Evolutionary conservation across 92 coral and sea anemone genomes (phyloP).

Genomic region (Bergia puertoricense): DNA sequence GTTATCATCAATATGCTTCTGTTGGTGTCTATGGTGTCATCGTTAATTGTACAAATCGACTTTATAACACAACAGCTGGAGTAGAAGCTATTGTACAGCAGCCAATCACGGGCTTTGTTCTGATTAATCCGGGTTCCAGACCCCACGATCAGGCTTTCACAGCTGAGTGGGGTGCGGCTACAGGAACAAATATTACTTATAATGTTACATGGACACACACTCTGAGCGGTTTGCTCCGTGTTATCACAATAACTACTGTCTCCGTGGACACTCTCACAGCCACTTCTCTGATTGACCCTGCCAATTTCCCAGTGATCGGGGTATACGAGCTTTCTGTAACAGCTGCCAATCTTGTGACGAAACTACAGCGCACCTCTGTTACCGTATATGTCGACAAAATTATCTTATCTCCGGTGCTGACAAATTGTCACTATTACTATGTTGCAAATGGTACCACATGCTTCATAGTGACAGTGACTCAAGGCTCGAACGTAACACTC

Average conservation of each 20-base stretch:
- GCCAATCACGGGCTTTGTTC: conserved; percentile 54
- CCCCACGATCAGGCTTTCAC: conserved; percentile 48
- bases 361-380: conserved; percentile 44
- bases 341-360: conserved; percentile 79
- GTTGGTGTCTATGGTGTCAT: conserved; percentile 63
- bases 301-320: conserved; percentile 56
- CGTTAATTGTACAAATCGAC: conserved; percentile 79
- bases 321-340: conserved; percentile 64
- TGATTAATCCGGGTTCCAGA: conserved; percentile 55
- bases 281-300: conserved; percentile 37
- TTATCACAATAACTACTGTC: conserved; percentile 18
- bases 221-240: conserved; percentile 18
- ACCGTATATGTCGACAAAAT: conserved; percentile 70
- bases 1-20: conserved; percentile 60
- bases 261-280: conserved; percentile 42
- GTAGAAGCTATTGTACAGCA: conserved; percentile 73
- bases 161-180: conserved; percentile 46
- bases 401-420: conserved; percentile 52
- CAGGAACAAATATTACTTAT: conserved; percentile 83
- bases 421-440: conserved; percentile 29
- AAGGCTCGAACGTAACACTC: conserved; percentile 88
- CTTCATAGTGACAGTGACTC: conserved; percentile 51
- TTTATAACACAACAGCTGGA: conserved; percentile 66
- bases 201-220: conserved; percentile 55
- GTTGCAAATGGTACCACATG: conserved; percentile 56